These are phyloP conservation scores for Crenuchus spilurus DNA, from an alignment of 2,797 vertebrate species.

Conservation along the genomic window DNA sequence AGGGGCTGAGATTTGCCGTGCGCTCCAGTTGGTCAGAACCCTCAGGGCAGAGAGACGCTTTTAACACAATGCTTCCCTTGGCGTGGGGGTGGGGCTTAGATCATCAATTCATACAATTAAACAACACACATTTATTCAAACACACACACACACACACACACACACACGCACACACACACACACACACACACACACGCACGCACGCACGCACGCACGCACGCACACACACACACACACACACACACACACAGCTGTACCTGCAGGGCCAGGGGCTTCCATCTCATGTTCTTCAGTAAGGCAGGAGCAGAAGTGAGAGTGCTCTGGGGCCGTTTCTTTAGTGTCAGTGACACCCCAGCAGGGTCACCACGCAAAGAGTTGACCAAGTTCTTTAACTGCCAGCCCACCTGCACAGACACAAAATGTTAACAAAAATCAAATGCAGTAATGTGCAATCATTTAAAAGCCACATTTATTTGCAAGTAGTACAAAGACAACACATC, in stretches of 20 bases:
- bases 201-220: constrained; percentile 24
- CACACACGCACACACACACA: constrained; percentile 39
- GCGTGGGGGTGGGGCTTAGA: constrained; percentile 59
- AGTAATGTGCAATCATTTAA: too few species aligned
- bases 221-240: constrained; percentile 50
- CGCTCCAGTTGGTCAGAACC: constrained; percentile 63
- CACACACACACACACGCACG: constrained; percentile 45
- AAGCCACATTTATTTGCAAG: too few species aligned
- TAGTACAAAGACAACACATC: too few species aligned
- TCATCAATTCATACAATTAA: constrained; percentile 51
- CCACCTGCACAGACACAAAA: constrained; percentile 75
- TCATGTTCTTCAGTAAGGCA: constrained; percentile 91
- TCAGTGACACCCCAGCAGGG: constrained; percentile 88
- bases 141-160: constrained; percentile 50
- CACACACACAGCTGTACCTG: constrained; percentile 74
- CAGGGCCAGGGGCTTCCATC: constrained; percentile 90
- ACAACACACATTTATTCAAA: constrained; percentile 29
- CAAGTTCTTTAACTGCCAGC: constrained; percentile 93
- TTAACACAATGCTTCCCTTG: constrained; percentile 68
- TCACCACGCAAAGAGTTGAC: constrained; percentile 89
- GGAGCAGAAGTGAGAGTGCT: constrained; percentile 90
- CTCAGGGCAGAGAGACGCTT: constrained; percentile 62
- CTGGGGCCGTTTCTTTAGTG: constrained; percentile 90
- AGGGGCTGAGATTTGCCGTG: constrained; percentile 49
- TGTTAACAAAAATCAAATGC: neutral